These are phyloP conservation scores for Delichon dasypus DNA, from an alignment of 2,797 vertebrate species.

Conservation along the genomic window DNA sequence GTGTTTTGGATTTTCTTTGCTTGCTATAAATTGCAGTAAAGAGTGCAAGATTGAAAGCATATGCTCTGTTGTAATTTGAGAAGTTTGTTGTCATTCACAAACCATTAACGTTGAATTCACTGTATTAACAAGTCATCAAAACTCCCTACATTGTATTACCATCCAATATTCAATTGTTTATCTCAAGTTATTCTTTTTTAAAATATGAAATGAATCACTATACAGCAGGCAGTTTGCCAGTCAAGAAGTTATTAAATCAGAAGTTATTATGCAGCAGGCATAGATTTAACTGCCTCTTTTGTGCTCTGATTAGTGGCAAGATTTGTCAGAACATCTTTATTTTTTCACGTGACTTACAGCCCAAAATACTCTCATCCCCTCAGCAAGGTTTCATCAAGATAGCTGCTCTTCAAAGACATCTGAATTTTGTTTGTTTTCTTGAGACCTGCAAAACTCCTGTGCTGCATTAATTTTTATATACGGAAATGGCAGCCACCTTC, in stretches of 20 bases:
- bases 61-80: not conserved
- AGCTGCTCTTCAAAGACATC: not conserved
- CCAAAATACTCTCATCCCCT: not conserved
- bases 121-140: slow-evolving; percentile 31
- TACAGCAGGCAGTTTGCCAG: slow-evolving; percentile 4
- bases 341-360: not conserved
- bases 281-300: not conserved
- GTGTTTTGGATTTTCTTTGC: not conserved
- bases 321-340: not conserved
- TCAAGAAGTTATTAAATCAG: slow-evolving; percentile 39
- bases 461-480: not conserved
- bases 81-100: slow-evolving; percentile 21
- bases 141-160: slow-evolving; percentile 24
- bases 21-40: not conserved
- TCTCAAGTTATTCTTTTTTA: slow-evolving; percentile 8
- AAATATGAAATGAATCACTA: slow-evolving; percentile 1
- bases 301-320: slow-evolving; percentile 10
- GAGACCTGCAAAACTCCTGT: not conserved
- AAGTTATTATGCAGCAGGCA: not conserved
- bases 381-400: not conserved
- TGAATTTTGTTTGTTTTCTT: not conserved
- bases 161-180: slow-evolving; percentile 3
- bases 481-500: not conserved
- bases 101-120: slow-evolving; percentile 1
- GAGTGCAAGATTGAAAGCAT: not conserved